Base-by-base conservation (phyloP, 2,888 invertebrate genomes). In the Athalia rosae region DNA sequence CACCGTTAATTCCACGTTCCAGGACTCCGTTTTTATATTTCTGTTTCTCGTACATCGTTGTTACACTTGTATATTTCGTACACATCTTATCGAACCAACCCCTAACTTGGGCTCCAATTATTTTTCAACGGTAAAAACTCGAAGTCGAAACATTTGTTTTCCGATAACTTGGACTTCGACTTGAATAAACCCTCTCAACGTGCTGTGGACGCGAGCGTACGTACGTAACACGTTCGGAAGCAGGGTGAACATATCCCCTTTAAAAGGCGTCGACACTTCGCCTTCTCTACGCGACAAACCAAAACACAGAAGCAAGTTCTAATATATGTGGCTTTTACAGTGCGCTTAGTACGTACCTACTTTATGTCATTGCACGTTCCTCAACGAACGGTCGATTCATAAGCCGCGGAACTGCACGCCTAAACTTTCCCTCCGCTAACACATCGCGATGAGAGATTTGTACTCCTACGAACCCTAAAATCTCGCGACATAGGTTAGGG, bases 311-410 rank as follows among this genome's bases (percentile, higher is more conserved):
- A 77, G 78, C 82, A 79, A 80, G 80, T 78, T 80, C 79, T 81
- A 82, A 81, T n/a, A n/a, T n/a, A n/a, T 80, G 83, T 78, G 80
- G 78, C 79, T 82, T 83, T 82, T 81, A 82, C 82, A 76, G 78
- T 78, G 77, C 79, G 77, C 80, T 82, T 79, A 74, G 76, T 78
- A 74, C 79, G 74, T 28, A 28, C 28, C 28, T 28, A 28, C 28
- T 28, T 77, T 69, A 76, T 63, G 80, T 82, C 81, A 82, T 79
- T 78, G 81, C 76, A 61, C 62, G 61, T 78, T 67, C 77, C 66
- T n/a, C 77, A 56, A 48, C 58, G 61, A 74, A 59, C 61, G 74
- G 61, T 61, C 74, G 61, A 74, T 61, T 28, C 28, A n/a, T n/a
- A 61, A 74, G 47, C 50, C 50, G 61, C 58, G 58, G 28, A 58